phyloP scores from a whole-genome alignment of 2,113 vertebrate genomes.

The Hydropotes inermis region DNA sequence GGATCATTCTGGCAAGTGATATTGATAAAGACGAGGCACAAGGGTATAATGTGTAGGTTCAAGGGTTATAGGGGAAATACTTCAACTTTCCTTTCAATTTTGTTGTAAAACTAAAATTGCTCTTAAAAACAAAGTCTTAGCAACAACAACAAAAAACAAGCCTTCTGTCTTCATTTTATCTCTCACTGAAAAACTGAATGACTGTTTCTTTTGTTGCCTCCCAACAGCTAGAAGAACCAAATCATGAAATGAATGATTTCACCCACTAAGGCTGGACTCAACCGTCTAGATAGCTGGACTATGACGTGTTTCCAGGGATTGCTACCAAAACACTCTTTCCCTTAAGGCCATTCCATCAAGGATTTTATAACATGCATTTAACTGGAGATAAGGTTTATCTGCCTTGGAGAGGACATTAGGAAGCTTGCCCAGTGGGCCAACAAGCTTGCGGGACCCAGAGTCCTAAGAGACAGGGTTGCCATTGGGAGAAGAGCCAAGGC shows the following conservation, averaged over 20 bases:
- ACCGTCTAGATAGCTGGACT: background rate
- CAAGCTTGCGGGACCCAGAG: background rate
- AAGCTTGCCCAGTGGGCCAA: background rate
- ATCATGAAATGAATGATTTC: background rate
- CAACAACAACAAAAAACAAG: background rate
- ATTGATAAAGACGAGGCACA: background rate
- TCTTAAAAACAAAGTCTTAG: background rate
- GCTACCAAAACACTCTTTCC: background rate
- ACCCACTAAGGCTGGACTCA: background rate
- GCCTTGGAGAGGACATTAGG: background rate
- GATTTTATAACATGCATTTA: background rate
- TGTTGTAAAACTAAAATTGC: slow-evolving; percentile 2
- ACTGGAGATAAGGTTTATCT: background rate
- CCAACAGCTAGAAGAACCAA: background rate
- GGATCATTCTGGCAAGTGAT: background rate
- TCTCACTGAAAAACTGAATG: background rate
- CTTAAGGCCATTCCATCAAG: background rate
- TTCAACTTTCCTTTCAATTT: background rate
- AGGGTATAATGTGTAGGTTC: background rate
- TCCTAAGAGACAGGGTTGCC: background rate
- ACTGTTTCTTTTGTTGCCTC: background rate
- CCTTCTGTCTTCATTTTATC: background rate
- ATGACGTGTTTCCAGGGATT: background rate
- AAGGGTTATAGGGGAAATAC: background rate
- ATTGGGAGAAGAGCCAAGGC: background rate